Base-by-base conservation (phyloP, 2,113 vertebrate species). In the Sceloporus tristichus region DNA sequence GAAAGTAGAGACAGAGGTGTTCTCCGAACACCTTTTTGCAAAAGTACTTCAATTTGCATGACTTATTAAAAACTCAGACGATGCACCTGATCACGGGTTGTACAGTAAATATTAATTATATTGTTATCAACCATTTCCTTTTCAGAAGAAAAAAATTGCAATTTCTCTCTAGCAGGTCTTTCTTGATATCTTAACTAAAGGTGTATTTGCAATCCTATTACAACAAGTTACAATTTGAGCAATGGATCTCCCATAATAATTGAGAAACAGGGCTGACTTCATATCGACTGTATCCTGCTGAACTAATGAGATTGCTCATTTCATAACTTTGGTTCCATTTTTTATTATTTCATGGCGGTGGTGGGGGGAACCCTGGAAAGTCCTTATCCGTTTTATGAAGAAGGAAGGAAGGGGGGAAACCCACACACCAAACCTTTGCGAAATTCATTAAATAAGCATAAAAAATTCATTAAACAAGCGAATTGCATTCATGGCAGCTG, bases 371-470 rank as follows among this genome's bases (percentile, higher is more conserved):
- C 23, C 38, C 96, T 97, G 94, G 96, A 97, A 77, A 97, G 97
- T 96, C 96, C 97, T 97, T 97, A 98, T 98, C 97, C 97, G 97
- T 98, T 98, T 98, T 98, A 99, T 98, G 97, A 98, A 98, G 98
- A 98, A n/a, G 1, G 1, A 40, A 16, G 23, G 7, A 2, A 5
- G 29, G 98, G 16, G 19, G 2, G 11, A 9, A 11, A 71, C 19
- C 53, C 11, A 14, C 66, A n/a, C 97, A 98, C 97, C 97, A 98
- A 98, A 98, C 97, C 98, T 98, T 98, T 98, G 98, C 98, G 98
- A 98, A 98, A 98, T 99, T 99, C 98, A 99, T 99, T 99, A 99
- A 99, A 98, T 98, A 98, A 98, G 98, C 98, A 98, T 98, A 98
- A 98, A 98, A 98, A 99, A 98, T 98, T 98, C 98, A 99, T 98